These are phyloP conservation scores for Gnathonemus longibarbis DNA, from an alignment of 2,113 vertebrate species.

Conservation along the genomic window DNA sequence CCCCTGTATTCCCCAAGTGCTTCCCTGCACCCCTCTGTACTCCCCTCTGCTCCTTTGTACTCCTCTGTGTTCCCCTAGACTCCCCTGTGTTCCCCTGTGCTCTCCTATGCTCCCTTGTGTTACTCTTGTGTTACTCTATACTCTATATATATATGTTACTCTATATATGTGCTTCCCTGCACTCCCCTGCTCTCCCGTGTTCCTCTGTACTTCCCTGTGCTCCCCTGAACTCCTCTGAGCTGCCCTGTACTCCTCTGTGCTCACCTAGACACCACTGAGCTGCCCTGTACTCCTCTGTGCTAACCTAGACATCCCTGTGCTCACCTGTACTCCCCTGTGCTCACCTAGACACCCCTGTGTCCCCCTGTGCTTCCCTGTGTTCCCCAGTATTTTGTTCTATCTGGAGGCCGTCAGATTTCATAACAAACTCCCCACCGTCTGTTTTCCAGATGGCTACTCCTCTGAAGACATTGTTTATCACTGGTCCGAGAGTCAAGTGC, in stretches of 20 bases:
- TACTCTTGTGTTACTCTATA: no score
- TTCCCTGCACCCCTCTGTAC: background rate
- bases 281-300: background rate
- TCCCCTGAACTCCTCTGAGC: no score
- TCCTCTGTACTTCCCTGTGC: background rate
- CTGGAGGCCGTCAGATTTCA: background rate
- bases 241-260: background rate
- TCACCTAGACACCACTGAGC: no score
- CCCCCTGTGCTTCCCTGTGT: background rate
- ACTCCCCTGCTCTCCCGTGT: background rate
- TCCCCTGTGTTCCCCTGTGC: background rate
- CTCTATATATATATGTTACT: no score
- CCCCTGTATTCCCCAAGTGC: background rate
- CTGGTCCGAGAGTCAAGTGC: slow-evolving; percentile 90
- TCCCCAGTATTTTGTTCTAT: background rate
- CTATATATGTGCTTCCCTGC: background rate
- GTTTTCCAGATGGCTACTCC: slow-evolving; percentile 82
- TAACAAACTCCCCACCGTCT: background rate
- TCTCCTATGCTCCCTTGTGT: background rate
- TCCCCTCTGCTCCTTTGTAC: background rate
- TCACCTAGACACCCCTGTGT: no score
- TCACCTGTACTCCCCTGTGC: background rate
- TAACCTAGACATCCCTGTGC: background rate
- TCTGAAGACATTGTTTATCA: slow-evolving; percentile 93
- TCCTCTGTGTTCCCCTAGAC: background rate